phyloP scores from a whole-genome alignment of 2,888 invertebrate species.

The Panopea generosa region DNA sequence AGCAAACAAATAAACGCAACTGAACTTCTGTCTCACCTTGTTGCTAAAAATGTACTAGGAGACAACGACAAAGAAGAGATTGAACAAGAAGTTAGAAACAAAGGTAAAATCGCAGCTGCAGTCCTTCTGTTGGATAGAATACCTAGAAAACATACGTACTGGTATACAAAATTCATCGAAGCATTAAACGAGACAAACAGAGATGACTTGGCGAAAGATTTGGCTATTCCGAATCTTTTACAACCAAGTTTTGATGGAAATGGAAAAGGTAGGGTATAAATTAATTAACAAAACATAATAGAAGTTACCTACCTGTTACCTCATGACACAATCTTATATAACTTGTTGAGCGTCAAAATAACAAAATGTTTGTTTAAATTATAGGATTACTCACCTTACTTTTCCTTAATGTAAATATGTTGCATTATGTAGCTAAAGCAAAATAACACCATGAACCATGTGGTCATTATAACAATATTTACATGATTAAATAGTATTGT shows the following conservation, averaged over 20 bases:
- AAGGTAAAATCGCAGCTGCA: background rate
- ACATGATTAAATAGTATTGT: too few relatives aligned
- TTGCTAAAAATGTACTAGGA: background rate
- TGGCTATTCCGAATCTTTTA: background rate
- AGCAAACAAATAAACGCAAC: background rate
- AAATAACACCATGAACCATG: too few relatives aligned
- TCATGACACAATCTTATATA: too few relatives aligned
- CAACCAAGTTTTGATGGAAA: background rate
- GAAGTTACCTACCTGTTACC: too few relatives aligned
- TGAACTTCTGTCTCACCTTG: background rate
- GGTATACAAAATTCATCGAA: background rate
- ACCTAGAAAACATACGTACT: background rate
- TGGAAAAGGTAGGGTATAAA: too few relatives aligned
- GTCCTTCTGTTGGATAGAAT: background rate
- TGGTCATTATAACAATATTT: too few relatives aligned
- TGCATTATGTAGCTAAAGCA: too few relatives aligned
- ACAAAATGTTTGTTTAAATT: too few relatives aligned
- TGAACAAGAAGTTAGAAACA: background rate
- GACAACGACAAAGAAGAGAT: slow-evolving; percentile 2
- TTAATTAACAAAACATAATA: too few relatives aligned
- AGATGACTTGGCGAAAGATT: background rate
- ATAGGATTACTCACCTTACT: too few relatives aligned
- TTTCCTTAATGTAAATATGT: too few relatives aligned
- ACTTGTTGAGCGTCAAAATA: too few relatives aligned
- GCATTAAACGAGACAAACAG: background rate